phyloP scores from a whole-genome alignment of 2,888 invertebrate genomes.

The Morpho deidamia region DNA sequence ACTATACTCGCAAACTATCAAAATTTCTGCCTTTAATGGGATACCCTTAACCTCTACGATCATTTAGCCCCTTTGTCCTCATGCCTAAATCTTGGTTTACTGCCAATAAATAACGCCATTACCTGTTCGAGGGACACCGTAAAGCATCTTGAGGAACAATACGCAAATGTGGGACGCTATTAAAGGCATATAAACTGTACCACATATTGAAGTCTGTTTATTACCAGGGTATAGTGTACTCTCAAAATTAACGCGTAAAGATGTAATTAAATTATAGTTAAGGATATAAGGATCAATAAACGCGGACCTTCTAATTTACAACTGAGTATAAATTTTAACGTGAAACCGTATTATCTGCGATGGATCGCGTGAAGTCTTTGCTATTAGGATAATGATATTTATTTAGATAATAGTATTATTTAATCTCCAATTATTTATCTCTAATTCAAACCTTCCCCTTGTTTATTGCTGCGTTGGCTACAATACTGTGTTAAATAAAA shows the following conservation, averaged over 20 bases:
- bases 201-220: constrained; percentile 55
- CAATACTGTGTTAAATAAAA: no score
- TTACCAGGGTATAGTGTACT: constrained; percentile 28
- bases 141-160: constrained; percentile 66
- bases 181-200: constrained; percentile 62
- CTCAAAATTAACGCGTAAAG: background rate
- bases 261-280: background rate
- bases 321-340: no score
- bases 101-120: constrained; percentile 70
- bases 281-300: background rate
- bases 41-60: constrained; percentile 34
- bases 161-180: constrained; percentile 63
- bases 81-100: constrained; percentile 41
- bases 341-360: no score
- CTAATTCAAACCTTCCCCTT: no score
- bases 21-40: constrained; percentile 44
- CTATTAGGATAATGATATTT: background rate
- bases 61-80: constrained; percentile 58
- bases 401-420: no score
- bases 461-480: no score
- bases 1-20: constrained; percentile 41
- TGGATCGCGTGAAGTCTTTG: background rate
- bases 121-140: constrained; percentile 61
- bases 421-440: no score
- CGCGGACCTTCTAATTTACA: no score